Evolutionary conservation across 2,797 vertebrate genomes (phyloP).

Genomic region (Siniperca undulata): DNA sequence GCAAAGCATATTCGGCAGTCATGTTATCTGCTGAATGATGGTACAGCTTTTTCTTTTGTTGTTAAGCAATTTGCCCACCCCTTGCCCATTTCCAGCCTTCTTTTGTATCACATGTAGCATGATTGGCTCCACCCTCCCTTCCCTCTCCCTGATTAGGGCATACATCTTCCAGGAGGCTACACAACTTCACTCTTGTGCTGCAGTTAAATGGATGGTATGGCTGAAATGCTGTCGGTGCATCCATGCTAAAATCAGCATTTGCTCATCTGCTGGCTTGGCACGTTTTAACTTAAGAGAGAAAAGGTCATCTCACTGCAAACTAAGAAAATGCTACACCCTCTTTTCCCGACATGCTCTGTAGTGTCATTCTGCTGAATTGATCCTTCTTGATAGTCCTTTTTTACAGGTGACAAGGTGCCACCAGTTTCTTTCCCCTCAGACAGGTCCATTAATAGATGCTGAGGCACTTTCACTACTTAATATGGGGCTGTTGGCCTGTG

Average conservation of each 20-base stretch:
- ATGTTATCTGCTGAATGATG: constrained; percentile 49
- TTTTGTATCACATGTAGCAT: constrained; percentile 15
- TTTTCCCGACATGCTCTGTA: not conserved
- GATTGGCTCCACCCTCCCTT: constrained; percentile 29
- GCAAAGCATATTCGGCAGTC: constrained; percentile 36
- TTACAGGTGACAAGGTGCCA: constrained; percentile 18
- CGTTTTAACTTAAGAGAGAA: constrained; percentile 19
- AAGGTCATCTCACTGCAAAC: constrained; percentile 26
- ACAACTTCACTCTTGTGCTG: constrained; percentile 20
- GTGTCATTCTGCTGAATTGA: constrained; percentile 18
- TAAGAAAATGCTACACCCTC: not conserved
- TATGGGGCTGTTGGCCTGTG: not conserved
- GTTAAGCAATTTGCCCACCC: constrained; percentile 35
- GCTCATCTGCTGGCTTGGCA: constrained; percentile 36
- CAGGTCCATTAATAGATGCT: constrained; percentile 30
- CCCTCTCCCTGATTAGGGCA: constrained; percentile 27
- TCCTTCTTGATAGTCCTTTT: not conserved
- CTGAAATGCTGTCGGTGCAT: constrained; percentile 22
- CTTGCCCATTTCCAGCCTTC: not conserved
- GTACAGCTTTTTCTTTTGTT: constrained; percentile 36
- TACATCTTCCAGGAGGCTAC: constrained; percentile 38
- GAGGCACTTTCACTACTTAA: constrained; percentile 12
- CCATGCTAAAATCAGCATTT: constrained; percentile 16
- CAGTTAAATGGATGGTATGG: constrained; percentile 19
- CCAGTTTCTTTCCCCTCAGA: not conserved